These are phyloP conservation scores for Ernsta delagoae DNA, from an alignment of 2,888 invertebrate species.

Conservation along the genomic window DNA sequence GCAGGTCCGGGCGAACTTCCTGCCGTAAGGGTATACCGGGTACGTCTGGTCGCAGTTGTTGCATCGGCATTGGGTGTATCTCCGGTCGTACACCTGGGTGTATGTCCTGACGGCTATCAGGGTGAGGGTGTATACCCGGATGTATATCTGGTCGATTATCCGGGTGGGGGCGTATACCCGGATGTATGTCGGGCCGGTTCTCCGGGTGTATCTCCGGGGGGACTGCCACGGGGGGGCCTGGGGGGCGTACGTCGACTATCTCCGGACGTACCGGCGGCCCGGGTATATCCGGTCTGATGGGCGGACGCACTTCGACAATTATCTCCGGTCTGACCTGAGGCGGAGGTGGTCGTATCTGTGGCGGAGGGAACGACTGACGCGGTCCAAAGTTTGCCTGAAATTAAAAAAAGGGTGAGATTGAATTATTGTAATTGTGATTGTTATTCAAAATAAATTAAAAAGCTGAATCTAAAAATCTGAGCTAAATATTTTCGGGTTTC, in stretches of 20 bases:
- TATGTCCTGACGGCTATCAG: constrained; percentile 45
- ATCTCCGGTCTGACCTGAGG: constrained; percentile 45
- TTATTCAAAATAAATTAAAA: too few relatives aligned
- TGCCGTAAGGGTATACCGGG: not conserved
- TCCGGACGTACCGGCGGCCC: constrained; percentile 42
- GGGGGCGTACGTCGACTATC: constrained; percentile 42
- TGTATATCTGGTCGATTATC: too few relatives aligned
- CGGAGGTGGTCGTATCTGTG: constrained; percentile 47
- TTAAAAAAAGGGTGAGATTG: too few relatives aligned
- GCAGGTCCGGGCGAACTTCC: constrained; percentile 28
- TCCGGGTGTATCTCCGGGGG: constrained; percentile 42
- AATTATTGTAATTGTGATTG: too few relatives aligned
- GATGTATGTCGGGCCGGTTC: too few relatives aligned
- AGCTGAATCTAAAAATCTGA: too few relatives aligned
- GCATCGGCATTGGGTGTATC: not conserved
- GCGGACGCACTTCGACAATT: constrained; percentile 40
- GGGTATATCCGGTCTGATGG: not conserved
- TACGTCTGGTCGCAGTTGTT: constrained; percentile 24
- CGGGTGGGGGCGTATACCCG: too few relatives aligned
- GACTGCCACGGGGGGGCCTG: too few relatives aligned
- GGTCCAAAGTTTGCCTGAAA: constrained; percentile 65
- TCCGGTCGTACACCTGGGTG: constrained; percentile 40
- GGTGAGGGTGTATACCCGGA: constrained; percentile 42
- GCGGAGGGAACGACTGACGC: constrained; percentile 61
- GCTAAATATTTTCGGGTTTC: too few relatives aligned